Evolutionary conservation across 1,140 invertebrate species (phyloP).

Genomic region (Drosophila azteca): DNA sequence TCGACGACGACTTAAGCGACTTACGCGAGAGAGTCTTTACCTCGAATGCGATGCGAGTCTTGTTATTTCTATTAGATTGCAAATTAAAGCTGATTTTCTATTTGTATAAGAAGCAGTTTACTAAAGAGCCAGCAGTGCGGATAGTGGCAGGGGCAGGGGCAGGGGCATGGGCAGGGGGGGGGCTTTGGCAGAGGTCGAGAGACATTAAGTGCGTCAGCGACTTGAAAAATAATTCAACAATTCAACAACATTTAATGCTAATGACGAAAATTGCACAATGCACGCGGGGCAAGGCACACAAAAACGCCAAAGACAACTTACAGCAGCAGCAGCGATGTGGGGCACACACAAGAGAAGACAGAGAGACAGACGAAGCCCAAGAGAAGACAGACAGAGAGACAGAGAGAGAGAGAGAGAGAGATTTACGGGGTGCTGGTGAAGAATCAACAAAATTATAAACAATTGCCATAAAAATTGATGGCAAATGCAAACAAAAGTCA

Average conservation of each 20-base stretch:
- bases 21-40: conserved; percentile 30
- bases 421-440: conserved; percentile 1
- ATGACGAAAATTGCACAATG: conserved; percentile 81
- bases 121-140: conserved; percentile 4
- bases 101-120: conserved; percentile 74
- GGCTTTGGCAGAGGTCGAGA: conserved; percentile 46
- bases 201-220: conserved; percentile 80
- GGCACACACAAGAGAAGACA: background rate
- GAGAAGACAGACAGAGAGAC: background rate
- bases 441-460: conserved; percentile 65
- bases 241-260: conserved; percentile 80
- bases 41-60: conserved; percentile 34
- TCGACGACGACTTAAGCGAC: background rate
- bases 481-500: conserved; percentile 76
- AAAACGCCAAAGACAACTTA: conserved; percentile 11
- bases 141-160: background rate
- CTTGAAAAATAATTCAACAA: conserved; percentile 77
- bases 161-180: background rate
- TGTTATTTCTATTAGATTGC: conserved; percentile 80
- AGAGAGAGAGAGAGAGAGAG: background rate
- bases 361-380: conserved; percentile 7
- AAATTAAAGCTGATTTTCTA: conserved; percentile 77
- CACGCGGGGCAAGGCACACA: conserved; percentile 46
- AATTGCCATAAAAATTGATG: conserved; percentile 77
- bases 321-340: no score